Conservation (phyloP, 2,113 vertebrate species). For the Clarias magur region DNA sequence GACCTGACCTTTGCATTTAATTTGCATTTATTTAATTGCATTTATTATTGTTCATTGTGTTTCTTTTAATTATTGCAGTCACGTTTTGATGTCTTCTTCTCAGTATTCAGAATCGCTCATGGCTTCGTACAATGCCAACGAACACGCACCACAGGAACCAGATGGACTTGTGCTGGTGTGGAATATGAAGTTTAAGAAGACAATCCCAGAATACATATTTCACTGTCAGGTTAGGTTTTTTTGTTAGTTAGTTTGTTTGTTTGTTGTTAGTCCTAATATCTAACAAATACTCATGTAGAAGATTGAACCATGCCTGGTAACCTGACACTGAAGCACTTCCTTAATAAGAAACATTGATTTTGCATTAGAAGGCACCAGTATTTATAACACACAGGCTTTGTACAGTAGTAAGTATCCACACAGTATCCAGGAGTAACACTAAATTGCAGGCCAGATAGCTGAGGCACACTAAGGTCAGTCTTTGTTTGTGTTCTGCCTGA, state of each 20-base stretch:
- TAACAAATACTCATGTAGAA: background rate
- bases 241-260: background rate
- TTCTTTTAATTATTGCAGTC: background rate
- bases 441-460: background rate
- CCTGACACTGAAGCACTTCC: background rate
- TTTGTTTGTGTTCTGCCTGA: constrained; percentile 29
- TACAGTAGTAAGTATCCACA: constrained; percentile 8
- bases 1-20: background rate
- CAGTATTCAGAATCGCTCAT: constrained; percentile 86
- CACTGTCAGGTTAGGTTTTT: constrained; percentile 82
- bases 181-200: constrained; percentile 94
- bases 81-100: constrained; percentile 25
- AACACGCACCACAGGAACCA: constrained; percentile 86
- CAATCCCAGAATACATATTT: constrained; percentile 85
- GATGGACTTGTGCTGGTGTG: constrained; percentile 87
- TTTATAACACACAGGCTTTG: background rate
- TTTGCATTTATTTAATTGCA: too few species aligned
- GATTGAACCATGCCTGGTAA: background rate
- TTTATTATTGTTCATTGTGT: background rate
- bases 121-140: constrained; percentile 86
- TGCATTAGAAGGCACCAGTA: background rate
- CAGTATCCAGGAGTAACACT: constrained; percentile 17
- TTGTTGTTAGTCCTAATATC: background rate
- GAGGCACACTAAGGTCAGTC: background rate
- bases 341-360: background rate